Evolutionary conservation across 2,888 invertebrate species (phyloP).

Genomic region (Andrena camellia): DNA sequence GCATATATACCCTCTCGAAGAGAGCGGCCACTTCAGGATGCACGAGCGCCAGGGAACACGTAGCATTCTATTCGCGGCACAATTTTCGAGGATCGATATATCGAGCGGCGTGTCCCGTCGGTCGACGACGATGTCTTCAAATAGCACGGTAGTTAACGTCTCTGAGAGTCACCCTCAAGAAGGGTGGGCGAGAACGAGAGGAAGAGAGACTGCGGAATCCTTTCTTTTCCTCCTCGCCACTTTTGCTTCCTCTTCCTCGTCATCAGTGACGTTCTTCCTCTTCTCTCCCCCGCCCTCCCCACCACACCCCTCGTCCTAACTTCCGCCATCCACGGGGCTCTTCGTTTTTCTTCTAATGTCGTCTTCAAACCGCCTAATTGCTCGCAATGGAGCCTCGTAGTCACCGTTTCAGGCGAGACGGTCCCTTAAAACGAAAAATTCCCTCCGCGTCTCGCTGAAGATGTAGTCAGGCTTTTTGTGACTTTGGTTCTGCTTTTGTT

Average conservation of each 20-base stretch:
- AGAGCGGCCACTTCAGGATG: conserved; percentile 76
- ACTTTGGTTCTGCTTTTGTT: no score
- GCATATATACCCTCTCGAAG: conserved; percentile 64
- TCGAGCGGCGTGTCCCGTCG: conserved; percentile 75
- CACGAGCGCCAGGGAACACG: conserved; percentile 69
- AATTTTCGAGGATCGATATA: conserved; percentile 83
- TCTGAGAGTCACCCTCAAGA: conserved; percentile 60
- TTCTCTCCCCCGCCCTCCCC: no score
- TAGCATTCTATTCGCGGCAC: conserved; percentile 80
- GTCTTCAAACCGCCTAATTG: neutral
- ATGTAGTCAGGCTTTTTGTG: no score
- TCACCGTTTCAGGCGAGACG: neutral
- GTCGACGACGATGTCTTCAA: conserved; percentile 69
- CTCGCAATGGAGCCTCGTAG: neutral
- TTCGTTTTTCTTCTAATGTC: conserved; percentile 1
- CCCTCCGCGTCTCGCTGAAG: no score
- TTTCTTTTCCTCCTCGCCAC: conserved; percentile 37
- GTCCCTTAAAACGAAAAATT: neutral
- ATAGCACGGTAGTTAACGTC: conserved; percentile 73
- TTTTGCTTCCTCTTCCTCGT: conserved; percentile 47
- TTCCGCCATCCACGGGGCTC: neutral
- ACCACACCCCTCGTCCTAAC: neutral
- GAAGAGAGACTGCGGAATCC: conserved; percentile 47
- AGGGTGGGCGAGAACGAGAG: conserved; percentile 43
- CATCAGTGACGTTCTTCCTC: conserved; percentile 43